These are phyloP conservation scores for Cactoblastis cactorum DNA, from an alignment of 2,888 invertebrate species.

Conservation along the genomic window DNA sequence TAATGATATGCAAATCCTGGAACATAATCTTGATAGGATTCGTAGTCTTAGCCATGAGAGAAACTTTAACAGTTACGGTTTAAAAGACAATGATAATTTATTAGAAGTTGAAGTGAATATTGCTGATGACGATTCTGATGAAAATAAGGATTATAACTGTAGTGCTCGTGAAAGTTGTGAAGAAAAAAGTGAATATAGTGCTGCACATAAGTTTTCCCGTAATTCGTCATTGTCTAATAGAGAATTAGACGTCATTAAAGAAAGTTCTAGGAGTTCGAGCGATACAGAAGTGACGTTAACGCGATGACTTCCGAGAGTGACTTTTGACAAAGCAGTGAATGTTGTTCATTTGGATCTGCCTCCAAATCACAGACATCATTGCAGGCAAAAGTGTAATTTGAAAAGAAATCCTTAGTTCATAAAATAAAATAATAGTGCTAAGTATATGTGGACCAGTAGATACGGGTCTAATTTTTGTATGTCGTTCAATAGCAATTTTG, in stretches of 20 bases:
- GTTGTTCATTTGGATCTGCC: slow-evolving; percentile 61
- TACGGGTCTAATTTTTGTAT: slow-evolving; percentile 49
- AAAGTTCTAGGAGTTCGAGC: slow-evolving; percentile 76
- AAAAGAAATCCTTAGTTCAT: slow-evolving; percentile 42
- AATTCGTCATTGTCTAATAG: slow-evolving; percentile 71
- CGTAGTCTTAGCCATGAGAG: slow-evolving; percentile 69
- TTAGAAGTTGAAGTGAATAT: slow-evolving; percentile 70
- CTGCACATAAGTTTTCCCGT: slow-evolving; percentile 65
- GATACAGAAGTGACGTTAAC: slow-evolving; percentile 75
- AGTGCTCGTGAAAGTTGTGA: slow-evolving; percentile 58
- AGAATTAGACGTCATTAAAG: slow-evolving; percentile 74
- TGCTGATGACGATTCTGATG: slow-evolving; percentile 59
- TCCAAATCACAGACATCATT: slow-evolving; percentile 44
- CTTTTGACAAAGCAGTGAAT: slow-evolving; percentile 66
- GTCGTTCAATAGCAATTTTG: slow-evolving; percentile 26
- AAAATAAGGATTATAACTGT: slow-evolving; percentile 53
- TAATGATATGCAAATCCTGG: slow-evolving; percentile 62
- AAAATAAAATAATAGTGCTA: slow-evolving; percentile 39
- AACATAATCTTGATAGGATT: slow-evolving; percentile 73
- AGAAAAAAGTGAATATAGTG: slow-evolving; percentile 67
- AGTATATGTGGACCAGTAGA: slow-evolving; percentile 59
- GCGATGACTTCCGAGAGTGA: slow-evolving; percentile 74
- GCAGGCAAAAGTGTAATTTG: slow-evolving; percentile 41
- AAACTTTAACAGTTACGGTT: slow-evolving; percentile 54
- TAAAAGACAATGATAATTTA: slow-evolving; percentile 62